These are phyloP conservation scores for Phoxinus dragarum DNA, from an alignment of 2,797 vertebrate species.

Conservation along the genomic window DNA sequence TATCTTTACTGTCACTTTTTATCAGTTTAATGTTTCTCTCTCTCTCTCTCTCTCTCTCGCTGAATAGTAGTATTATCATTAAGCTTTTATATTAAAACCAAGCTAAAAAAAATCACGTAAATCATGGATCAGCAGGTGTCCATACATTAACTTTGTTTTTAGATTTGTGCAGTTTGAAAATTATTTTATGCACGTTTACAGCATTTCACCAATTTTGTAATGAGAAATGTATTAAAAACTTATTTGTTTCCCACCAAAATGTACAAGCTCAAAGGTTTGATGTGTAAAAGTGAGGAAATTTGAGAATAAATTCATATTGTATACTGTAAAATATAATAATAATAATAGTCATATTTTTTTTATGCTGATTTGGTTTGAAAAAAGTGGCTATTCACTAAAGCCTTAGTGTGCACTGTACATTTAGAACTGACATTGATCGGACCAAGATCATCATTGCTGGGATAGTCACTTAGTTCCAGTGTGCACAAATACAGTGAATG, in stretches of 20 bases:
- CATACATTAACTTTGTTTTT: background rate
- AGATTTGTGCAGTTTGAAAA: background rate
- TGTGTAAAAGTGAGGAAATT: background rate
- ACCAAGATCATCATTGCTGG: background rate
- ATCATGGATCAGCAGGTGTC: background rate
- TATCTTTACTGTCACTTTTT: background rate
- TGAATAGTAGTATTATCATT: background rate
- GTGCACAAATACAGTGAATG: slow-evolving; percentile 13
- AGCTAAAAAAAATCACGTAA: background rate
- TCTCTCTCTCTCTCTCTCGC: too few relatives aligned
- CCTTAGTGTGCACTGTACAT: background rate
- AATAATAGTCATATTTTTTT: background rate
- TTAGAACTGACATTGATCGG: background rate
- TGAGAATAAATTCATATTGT: background rate
- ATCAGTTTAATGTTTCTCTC: background rate
- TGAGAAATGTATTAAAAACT: background rate
- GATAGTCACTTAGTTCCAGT: background rate
- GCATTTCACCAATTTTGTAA: background rate
- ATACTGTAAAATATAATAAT: background rate
- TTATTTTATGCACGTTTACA: background rate
- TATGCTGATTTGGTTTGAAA: background rate
- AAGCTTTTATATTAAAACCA: background rate
- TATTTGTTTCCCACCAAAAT: background rate
- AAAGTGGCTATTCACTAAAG: background rate
- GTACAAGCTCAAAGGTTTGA: background rate